Evolutionary conservation across 2,888 invertebrate genomes (phyloP), one percentile per base, ranked within the genome.

Genomic region (Lasioglossum figueresi): DNA sequence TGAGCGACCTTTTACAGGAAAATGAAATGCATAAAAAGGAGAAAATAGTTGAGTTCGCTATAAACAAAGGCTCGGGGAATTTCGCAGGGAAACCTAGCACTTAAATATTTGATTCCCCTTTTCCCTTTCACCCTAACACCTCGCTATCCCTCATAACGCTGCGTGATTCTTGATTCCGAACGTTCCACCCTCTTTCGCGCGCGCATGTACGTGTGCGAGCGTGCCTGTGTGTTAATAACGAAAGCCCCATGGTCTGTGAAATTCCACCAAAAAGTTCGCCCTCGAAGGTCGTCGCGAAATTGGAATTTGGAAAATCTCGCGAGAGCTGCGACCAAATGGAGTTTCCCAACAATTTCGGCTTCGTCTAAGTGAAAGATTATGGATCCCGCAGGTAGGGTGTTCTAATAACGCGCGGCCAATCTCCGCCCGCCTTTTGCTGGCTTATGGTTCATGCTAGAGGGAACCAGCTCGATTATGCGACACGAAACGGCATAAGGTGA

Each of bases 291-390:
- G n/a, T 1, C 5, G 37, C 16, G 34, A 45, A 45, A 79, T 34
- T 63, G 45, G 12, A 34, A 72, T 37, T 63, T 6, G 34, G 52
- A 43, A n/a, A 31, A 40, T 70, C 37, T 70, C 12, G 6, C 27
- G 27, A 59, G 59, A 45, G 34, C n/a, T 8, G 1, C 1, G 52
- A 27, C 66, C 63, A 66, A 48, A 81, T 81, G 66, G 76, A 73
- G 76, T 76, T 72, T 14, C 4, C 40, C 23, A 16, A 52, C 45
- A 56, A 56, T 71, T 59, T 68, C 34, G 23, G 19, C 16, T 2
- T 37, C 23, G 31, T 43, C 14, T 68, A 71, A 83, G 74, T 68
- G 74, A 63, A 66, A 63, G 59, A 82, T 78, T 82, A 82, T 48
- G 75, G 27, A 40, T 45, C 66, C 37, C 63, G 8, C 45, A n/a